Percentiles rank a stretch among this genome's conserved stretches.
Conservation (phyloP, 2,888 invertebrate species). For the Tipula vernalis region DNA sequence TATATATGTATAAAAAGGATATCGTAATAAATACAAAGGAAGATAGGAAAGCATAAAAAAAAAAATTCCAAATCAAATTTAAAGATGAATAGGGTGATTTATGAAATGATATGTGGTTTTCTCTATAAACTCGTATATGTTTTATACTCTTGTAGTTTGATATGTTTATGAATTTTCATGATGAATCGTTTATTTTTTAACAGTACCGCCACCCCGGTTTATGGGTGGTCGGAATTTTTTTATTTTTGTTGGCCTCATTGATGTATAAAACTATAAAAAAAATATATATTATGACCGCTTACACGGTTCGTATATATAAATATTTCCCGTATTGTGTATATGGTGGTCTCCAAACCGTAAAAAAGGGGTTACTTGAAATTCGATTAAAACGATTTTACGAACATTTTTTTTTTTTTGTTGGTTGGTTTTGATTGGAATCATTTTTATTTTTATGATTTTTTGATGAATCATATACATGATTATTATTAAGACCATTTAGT, state of each 20-base stretch:
- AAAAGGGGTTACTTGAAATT: neutral
- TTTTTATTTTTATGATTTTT: constrained; percentile 9
- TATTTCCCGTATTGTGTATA: neutral
- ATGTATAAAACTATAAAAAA: neutral
- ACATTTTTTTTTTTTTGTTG: constrained; percentile 6
- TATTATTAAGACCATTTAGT: neutral
- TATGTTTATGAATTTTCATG: neutral
- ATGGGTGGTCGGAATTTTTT: neutral
- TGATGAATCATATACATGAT: neutral
- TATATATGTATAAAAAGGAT: neutral
- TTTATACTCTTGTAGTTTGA: neutral
- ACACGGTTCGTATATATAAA: neutral
- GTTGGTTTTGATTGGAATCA: neutral
- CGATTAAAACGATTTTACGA: constrained; percentile 10
- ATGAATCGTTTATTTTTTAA: neutral
- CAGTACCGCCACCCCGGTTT: neutral
- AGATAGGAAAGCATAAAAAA: neutral
- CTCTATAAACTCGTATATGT: neutral
- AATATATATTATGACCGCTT: neutral
- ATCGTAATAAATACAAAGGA: neutral
- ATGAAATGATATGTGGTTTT: neutral
- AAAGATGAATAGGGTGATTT: neutral
- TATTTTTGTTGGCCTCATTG: neutral
- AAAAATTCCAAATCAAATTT: neutral
- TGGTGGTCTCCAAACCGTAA: neutral